Base-by-base conservation (phyloP, 2,797 vertebrate species). In the Gouania willdenowi region DNA sequence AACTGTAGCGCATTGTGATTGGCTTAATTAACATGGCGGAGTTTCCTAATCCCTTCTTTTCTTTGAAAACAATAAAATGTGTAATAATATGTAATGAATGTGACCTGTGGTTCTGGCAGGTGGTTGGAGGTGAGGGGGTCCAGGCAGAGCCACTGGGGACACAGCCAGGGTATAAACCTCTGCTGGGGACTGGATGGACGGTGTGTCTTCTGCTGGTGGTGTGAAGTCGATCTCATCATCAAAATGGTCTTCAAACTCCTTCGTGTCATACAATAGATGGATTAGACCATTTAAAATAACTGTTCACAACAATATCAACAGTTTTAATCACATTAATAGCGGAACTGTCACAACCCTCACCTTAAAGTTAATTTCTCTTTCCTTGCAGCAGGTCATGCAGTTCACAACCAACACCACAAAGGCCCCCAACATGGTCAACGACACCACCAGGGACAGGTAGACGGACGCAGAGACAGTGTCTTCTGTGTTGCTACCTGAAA, bases 241-340 rank as follows among this genome's bases (percentile, higher is more conserved):
- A 81, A 98, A 95, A 77, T 97, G 93, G 85, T 98, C 95, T 79
- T 98, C 94, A 80, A 98, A 98, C 66, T 98, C 95, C 95, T 98
- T 57, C 0, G 3, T n/a, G n/a, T n/a, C n/a, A n/a, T n/a, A n/a
- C n/a, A n/a, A n/a, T n/a, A n/a, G n/a, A n/a, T n/a, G n/a, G n/a
- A 14, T 14, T 14, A 14, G 14, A 14, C 13, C n/a, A n/a, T 14
- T 14, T 14, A 14, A 2, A 14, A 13, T 13, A n/a, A n/a, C n/a
- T n/a, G n/a, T n/a, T n/a, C n/a, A n/a, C n/a, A n/a, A n/a, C n/a
- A n/a, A n/a, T n/a, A n/a, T n/a, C n/a, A n/a, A n/a, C n/a, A n/a
- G n/a, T n/a, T n/a, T n/a, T n/a, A n/a, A n/a, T n/a, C n/a, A n/a
- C n/a, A n/a, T n/a, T n/a, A n/a, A n/a, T n/a, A n/a, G n/a, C n/a